Evolutionary conservation across 2,797 vertebrate species (phyloP).

Genomic region (Sebastes oblongus): DNA sequence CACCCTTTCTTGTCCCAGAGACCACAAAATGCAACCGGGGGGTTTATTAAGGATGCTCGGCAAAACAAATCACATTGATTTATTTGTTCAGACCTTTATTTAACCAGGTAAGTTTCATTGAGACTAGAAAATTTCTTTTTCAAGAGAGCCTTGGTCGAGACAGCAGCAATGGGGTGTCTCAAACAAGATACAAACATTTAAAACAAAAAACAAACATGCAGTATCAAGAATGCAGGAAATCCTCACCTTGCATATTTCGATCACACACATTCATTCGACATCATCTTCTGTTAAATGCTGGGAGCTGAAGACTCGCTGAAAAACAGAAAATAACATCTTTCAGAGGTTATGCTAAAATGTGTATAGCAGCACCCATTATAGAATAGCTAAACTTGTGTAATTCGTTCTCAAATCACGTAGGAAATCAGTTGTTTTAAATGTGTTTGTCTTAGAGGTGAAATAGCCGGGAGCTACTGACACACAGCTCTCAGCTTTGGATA

Average conservation of each 20-base stretch:
- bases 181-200: too few species aligned
- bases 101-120: too few species aligned
- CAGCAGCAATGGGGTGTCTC: too few species aligned
- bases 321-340: slow-evolving; percentile 41
- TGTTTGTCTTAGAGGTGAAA: slow-evolving; percentile 66
- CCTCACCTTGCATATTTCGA: too few species aligned
- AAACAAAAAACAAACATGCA: too few species aligned
- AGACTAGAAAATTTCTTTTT: too few species aligned
- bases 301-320: slow-evolving; percentile 88
- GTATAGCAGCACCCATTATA: not conserved
- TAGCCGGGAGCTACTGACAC: slow-evolving; percentile 65
- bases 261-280: slow-evolving; percentile 82
- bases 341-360: not conserved
- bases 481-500: slow-evolving; percentile 74
- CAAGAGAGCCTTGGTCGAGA: too few species aligned
- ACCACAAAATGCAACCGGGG: slow-evolving; percentile 60
- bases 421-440: not conserved
- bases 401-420: not conserved
- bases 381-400: not conserved
- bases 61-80: not conserved
- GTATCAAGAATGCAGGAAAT: too few species aligned
- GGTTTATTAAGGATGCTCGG: slow-evolving; percentile 77
- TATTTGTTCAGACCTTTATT: fast-evolving
- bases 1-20: slow-evolving; percentile 78
- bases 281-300: slow-evolving; percentile 92